Percentiles rank a stretch among this genome's conserved stretches.
Conservation (phyloP, 2,113 vertebrate species). For the Dunckerocampus dactyliophorus region DNA sequence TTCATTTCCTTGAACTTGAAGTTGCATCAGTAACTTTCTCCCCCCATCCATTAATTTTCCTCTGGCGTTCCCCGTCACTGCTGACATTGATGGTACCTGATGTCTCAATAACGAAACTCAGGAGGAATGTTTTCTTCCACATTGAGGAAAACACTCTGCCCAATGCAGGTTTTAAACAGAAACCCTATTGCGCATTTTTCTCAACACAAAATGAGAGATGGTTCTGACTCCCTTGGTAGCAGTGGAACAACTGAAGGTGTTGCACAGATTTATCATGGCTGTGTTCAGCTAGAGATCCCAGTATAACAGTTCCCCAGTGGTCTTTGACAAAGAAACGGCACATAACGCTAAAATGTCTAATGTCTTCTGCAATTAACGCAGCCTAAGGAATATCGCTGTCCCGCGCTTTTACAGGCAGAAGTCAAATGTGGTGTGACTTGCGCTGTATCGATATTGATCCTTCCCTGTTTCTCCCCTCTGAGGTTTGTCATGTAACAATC, state of each 20-base stretch:
- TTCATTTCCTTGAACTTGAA: conserved; percentile 31
- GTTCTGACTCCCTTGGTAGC: not conserved
- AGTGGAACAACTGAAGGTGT: not conserved
- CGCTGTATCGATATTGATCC: conserved; percentile 11
- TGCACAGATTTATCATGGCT: not conserved
- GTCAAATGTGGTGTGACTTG: conserved; percentile 3
- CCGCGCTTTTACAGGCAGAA: not conserved
- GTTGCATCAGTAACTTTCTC: conserved; percentile 22
- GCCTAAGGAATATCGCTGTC: not conserved
- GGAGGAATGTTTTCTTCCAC: not conserved
- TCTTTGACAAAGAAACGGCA: not conserved
- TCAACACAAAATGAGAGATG: not conserved
- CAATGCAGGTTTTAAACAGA: not conserved
- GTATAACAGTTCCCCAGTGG: not conserved
- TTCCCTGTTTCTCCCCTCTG: conserved; percentile 25
- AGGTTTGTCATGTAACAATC: conserved; percentile 37
- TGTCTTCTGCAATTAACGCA: not conserved
- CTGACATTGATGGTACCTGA: conserved; percentile 29
- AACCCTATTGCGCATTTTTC: not conserved
- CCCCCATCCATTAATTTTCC: conserved; percentile 26
- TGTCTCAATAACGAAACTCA: conserved; percentile 27
- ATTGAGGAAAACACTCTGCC: not conserved
- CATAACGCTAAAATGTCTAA: not conserved
- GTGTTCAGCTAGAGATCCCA: conserved; percentile 2
- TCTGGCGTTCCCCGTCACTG: conserved; percentile 19